These are phyloP conservation scores for Platysteira castanea DNA, from an alignment of 2,113 vertebrate species.

Conservation along the genomic window DNA sequence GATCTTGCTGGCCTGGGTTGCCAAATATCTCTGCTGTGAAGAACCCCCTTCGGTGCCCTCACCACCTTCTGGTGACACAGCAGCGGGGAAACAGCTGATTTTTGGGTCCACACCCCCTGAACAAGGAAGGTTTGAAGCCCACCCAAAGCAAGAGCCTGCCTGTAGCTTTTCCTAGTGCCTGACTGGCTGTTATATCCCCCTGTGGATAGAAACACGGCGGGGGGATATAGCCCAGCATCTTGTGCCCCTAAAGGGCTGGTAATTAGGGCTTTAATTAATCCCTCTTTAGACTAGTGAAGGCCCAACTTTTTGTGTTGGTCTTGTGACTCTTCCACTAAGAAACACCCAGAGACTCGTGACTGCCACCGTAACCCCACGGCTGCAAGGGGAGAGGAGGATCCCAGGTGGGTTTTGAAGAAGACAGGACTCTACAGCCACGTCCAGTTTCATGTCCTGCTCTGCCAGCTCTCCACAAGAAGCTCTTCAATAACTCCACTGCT, in stretches of 20 bases:
- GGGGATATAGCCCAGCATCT: background rate
- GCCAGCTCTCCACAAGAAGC: conserved; percentile 23
- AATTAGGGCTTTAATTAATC: conserved; percentile 17
- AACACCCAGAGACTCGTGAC: background rate
- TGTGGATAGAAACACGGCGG: background rate
- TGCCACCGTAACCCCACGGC: background rate
- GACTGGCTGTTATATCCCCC: background rate
- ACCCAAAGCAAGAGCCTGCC: conserved; percentile 24
- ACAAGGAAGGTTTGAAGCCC: background rate
- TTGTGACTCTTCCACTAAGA: background rate
- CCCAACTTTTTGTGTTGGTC: conserved; percentile 17
- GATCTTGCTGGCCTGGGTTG: background rate
- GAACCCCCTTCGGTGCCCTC: background rate
- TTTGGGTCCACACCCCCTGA: background rate
- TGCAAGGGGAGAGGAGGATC: background rate
- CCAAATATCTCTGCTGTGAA: background rate
- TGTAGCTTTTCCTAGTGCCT: background rate
- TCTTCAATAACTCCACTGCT: background rate
- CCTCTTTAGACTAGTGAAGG: background rate
- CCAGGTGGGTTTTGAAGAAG: background rate
- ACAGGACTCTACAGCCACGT: background rate
- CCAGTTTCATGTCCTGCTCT: background rate
- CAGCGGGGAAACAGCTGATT: background rate
- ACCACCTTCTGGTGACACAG: background rate
- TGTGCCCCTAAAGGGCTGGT: background rate